phyloP scores from a whole-genome alignment of 1,140 invertebrate genomes.

The Anadara kagoshimensis region DNA sequence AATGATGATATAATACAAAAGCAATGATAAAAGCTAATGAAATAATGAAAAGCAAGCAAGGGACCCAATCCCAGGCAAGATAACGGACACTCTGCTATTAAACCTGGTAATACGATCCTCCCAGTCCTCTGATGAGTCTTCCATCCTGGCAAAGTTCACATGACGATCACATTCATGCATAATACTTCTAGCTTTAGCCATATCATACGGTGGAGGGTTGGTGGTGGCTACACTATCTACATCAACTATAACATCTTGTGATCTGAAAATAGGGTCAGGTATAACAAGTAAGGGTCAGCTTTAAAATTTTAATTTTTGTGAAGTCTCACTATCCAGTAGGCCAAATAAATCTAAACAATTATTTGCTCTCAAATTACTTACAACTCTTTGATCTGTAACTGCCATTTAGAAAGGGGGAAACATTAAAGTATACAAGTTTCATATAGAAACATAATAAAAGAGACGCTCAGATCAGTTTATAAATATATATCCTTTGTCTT shows the following conservation, averaged over 20 bases:
- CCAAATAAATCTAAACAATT: too few relatives aligned
- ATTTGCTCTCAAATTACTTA: too few relatives aligned
- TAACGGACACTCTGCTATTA: conserved; percentile 11
- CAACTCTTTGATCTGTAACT: too few relatives aligned
- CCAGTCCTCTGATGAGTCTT: conserved; percentile 81
- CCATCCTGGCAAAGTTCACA: conserved; percentile 77
- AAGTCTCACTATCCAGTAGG: neutral
- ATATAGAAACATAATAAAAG: too few relatives aligned
- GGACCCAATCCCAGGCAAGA: conserved; percentile 6
- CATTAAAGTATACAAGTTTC: too few relatives aligned
- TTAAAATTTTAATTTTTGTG: neutral
- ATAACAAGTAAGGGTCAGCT: too few relatives aligned
- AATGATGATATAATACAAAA: too few relatives aligned
- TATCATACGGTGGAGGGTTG: conserved; percentile 77
- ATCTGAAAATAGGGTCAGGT: too few relatives aligned
- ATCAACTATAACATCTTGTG: conserved; percentile 69
- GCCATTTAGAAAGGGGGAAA: too few relatives aligned
- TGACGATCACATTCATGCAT: conserved; percentile 86
- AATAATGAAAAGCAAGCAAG: conserved; percentile 18
- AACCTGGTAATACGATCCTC: conserved; percentile 81
- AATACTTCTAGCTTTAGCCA: conserved; percentile 78
- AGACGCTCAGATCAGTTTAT: too few relatives aligned
- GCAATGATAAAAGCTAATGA: conserved; percentile 3
- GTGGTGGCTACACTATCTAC: conserved; percentile 69
- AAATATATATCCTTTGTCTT: too few relatives aligned